Evolutionary conservation across 2,113 vertebrate species (phyloP).

Genomic region (Butorides virescens): DNA sequence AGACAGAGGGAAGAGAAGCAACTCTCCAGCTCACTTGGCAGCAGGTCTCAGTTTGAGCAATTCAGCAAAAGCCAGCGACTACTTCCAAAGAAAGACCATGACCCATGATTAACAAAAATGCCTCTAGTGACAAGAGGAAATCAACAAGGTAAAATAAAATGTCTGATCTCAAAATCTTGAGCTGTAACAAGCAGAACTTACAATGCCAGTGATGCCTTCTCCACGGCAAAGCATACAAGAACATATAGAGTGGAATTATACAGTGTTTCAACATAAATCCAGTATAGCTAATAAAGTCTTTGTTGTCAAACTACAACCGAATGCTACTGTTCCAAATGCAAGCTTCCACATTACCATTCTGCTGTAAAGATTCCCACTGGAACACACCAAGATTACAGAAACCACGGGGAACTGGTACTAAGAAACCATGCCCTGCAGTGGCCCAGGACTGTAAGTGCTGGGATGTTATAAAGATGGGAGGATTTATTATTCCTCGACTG

Average conservation of each 20-base stretch:
- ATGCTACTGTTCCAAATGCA: not conserved
- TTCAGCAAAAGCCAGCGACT: not conserved
- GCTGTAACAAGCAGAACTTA: not conserved
- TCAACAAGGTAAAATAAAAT: not conserved
- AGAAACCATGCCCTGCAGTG: not conserved
- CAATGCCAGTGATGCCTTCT: not conserved
- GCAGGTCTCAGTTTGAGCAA: not conserved
- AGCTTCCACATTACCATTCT: not conserved
- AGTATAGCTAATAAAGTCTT: not conserved
- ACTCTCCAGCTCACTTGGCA: not conserved
- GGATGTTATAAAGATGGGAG: not conserved
- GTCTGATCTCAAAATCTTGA: not conserved
- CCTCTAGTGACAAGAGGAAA: not conserved
- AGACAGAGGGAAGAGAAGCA: not conserved
- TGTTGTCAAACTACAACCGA: not conserved
- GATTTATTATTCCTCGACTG: not conserved
- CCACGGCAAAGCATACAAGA: not conserved
- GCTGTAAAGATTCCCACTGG: not conserved
- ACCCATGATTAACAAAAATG: not conserved
- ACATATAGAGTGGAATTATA: not conserved
- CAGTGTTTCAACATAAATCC: not conserved
- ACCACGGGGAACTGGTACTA: not conserved
- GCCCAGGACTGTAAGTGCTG: not conserved
- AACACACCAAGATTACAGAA: not conserved
- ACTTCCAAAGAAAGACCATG: not conserved